A percentile compares a stretch with the other conserved stretches of the same genome.
Conservation (phyloP, 2,888 invertebrate genomes). For the Lepidonotus clava region DNA sequence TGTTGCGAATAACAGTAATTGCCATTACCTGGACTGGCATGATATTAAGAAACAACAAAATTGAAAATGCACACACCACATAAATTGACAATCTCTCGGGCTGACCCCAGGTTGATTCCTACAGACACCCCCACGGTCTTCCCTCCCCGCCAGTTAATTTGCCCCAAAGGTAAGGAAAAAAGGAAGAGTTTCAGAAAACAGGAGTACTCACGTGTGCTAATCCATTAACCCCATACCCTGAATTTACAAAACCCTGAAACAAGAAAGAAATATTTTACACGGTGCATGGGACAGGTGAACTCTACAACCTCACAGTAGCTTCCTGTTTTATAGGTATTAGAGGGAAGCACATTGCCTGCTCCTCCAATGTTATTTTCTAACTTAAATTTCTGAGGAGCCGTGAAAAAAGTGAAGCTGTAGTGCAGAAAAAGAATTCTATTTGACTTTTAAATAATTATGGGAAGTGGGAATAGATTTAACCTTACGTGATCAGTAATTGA, state of each 20-base stretch:
- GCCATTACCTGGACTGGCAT: too few relatives aligned
- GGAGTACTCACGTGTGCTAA: conserved; percentile 88
- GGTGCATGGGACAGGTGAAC: conserved; percentile 17
- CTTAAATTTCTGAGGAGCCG: neutral
- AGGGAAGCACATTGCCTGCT: neutral
- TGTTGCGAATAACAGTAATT: too few relatives aligned
- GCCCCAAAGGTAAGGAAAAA: neutral
- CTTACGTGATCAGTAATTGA: too few relatives aligned
- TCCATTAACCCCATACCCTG: conserved; percentile 98
- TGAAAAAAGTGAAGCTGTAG: neutral
- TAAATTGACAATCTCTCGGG: too few relatives aligned
- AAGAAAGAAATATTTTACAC: conserved; percentile 59
- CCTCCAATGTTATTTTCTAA: neutral
- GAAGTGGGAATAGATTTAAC: too few relatives aligned
- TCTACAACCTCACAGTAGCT: neutral
- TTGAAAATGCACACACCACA: too few relatives aligned
- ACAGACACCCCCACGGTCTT: too few relatives aligned
- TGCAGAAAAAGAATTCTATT: neutral
- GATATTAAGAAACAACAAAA: too few relatives aligned
- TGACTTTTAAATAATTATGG: neutral
- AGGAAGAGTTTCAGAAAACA: conserved; percentile 31
- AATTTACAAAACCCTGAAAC: conserved; percentile 95
- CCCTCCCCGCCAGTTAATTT: too few relatives aligned
- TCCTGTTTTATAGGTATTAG: neutral
- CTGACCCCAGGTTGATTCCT: too few relatives aligned